phyloP scores from a whole-genome alignment of 30 jellyfish, hydroid and myxozoan species.

The Hydractinia symbiolongicarpus region DNA sequence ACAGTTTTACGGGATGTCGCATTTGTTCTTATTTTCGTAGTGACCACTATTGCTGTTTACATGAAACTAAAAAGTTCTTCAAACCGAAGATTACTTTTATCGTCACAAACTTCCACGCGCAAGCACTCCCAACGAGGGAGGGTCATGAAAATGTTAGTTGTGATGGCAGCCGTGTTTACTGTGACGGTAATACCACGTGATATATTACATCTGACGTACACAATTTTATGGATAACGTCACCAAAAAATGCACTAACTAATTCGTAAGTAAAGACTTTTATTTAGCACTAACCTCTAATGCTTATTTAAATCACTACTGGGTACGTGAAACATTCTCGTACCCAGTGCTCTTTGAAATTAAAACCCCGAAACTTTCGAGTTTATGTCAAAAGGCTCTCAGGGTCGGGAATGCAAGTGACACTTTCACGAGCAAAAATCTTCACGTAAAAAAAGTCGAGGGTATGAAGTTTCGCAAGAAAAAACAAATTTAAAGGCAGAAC shows the following conservation, averaged over 20 bases:
- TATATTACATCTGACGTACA: constrained; percentile 42
- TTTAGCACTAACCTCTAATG: background rate
- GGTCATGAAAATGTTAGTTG: constrained; percentile 39
- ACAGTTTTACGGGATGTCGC: constrained; percentile 22
- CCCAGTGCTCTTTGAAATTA: too few species aligned
- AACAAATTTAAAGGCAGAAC: too few species aligned
- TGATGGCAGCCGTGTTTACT: constrained; percentile 46
- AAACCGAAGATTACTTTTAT: background rate
- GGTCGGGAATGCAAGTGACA: too few species aligned
- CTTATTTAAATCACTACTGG: background rate
- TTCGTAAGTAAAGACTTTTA: too few species aligned
- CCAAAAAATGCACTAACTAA: background rate
- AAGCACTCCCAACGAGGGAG: background rate
- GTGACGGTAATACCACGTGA: constrained; percentile 67
- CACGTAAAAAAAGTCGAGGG: too few species aligned
- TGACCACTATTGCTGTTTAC: constrained; percentile 29
- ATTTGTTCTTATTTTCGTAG: constrained; percentile 35
- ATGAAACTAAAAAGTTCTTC: constrained; percentile 13
- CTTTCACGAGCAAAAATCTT: too few species aligned
- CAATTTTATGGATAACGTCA: constrained; percentile 47
- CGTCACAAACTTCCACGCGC: background rate
- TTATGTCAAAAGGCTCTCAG: too few species aligned
- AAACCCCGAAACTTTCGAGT: too few species aligned
- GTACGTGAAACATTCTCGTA: background rate
- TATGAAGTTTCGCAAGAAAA: too few species aligned